Evolutionary conservation across 2,113 vertebrate genomes (phyloP).

Genomic region (Vidua macroura): DNA sequence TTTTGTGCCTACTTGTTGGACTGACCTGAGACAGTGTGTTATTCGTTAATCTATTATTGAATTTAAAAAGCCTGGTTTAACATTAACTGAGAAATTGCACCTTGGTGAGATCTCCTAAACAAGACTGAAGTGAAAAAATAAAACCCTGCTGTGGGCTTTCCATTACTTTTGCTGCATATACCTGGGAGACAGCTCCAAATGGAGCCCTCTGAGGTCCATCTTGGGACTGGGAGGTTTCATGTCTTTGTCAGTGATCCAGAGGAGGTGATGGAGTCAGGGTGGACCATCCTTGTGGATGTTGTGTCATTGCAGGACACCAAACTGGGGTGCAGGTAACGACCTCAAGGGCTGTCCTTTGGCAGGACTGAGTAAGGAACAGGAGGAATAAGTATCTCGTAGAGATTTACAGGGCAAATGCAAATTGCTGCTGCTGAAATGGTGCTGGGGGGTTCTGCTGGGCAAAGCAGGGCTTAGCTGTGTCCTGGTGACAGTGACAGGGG

Average conservation of each 20-base stretch:
- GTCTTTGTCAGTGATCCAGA: not conserved
- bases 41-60: not conserved
- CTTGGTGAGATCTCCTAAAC: not conserved
- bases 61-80: not conserved
- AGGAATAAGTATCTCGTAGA: not conserved
- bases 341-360: rapidly evolving
- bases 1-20: not conserved
- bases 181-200: not conserved
- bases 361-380: not conserved
- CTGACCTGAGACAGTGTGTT: not conserved
- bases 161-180: not conserved
- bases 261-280: not conserved
- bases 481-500: not conserved
- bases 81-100: not conserved
- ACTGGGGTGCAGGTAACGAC: not conserved
- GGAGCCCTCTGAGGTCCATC: rapidly evolving
- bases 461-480: not conserved
- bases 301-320: rapidly evolving
- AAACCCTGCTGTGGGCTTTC: not conserved
- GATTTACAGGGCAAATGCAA: not conserved
- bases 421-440: not conserved
- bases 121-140: not conserved
- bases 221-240: not conserved
- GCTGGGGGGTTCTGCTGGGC: not conserved
- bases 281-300: not conserved